Percentiles rank a stretch among this genome's conserved stretches.
These are phyloP conservation scores for Aspidiotus destructor DNA, from an alignment of 2,888 invertebrate species.

Conservation along the genomic window DNA sequence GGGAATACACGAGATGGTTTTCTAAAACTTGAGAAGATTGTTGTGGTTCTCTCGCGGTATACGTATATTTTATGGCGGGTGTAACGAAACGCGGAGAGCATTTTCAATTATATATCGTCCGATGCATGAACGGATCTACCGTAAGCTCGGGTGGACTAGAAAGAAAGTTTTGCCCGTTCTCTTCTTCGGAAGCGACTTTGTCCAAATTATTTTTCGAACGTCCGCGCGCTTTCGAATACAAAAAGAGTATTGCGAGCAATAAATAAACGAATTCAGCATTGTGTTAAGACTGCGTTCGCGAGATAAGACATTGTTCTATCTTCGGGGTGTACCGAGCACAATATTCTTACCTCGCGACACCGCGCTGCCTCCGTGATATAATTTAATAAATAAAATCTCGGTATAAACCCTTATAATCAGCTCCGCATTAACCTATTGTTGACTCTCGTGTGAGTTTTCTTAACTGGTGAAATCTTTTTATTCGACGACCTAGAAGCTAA, in stretches of 20 bases:
- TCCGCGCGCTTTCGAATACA: too few species aligned
- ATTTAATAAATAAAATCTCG: constrained; percentile 21
- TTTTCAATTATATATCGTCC: too few species aligned
- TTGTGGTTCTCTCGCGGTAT: too few species aligned
- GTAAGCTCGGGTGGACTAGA: too few species aligned
- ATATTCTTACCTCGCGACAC: neutral
- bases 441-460: constrained; percentile 18
- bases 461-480: constrained; percentile 20
- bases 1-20: too few species aligned
- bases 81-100: too few species aligned
- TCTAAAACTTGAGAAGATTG: too few species aligned
- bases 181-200: too few species aligned
- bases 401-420: constrained; percentile 22
- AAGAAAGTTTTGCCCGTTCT: too few species aligned
- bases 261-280: constrained; percentile 13
- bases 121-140: too few species aligned
- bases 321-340: neutral
- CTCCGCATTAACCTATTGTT: constrained; percentile 23
- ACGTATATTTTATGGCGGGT: too few species aligned
- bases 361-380: neutral
- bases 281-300: constrained; percentile 8
- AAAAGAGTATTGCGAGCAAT: neutral
- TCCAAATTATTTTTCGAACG: too few species aligned
- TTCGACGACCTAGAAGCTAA: constrained; percentile 8
- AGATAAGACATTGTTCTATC: constrained; percentile 13